These are phyloP conservation scores for Lerema accius DNA, from an alignment of 1,140 invertebrate genomes.

Conservation along the genomic window DNA sequence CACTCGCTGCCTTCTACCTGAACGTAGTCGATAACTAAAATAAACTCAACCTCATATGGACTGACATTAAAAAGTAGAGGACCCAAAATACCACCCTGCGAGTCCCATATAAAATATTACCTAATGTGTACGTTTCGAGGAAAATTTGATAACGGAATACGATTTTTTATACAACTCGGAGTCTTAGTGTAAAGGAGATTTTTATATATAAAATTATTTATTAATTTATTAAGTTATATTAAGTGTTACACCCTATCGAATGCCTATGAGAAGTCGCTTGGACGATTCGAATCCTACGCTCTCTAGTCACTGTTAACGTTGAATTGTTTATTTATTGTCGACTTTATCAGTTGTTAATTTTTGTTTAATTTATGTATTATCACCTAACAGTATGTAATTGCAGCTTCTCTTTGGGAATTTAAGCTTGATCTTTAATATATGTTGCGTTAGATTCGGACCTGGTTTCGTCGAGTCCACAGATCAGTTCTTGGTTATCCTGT, in stretches of 20 bases:
- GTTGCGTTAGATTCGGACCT: slow-evolving; percentile 47
- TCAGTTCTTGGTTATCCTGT: slow-evolving; percentile 44
- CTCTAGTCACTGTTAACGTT: slow-evolving; percentile 76
- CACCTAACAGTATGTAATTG: slow-evolving; percentile 65
- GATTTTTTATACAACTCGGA: slow-evolving; percentile 77
- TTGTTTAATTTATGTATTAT: slow-evolving; percentile 60
- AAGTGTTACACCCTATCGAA: slow-evolving; percentile 79
- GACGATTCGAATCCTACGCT: slow-evolving; percentile 50
- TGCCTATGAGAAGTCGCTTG: slow-evolving; percentile 68
- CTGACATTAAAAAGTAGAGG: slow-evolving; percentile 51
- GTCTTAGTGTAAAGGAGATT: slow-evolving; percentile 73
- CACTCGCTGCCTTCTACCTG: slow-evolving; percentile 92
- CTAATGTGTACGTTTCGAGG: slow-evolving; percentile 20
- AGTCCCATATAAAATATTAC: slow-evolving; percentile 38
- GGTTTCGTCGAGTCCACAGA: slow-evolving; percentile 36
- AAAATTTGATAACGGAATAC: slow-evolving; percentile 56
- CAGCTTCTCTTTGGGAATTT: slow-evolving; percentile 67
- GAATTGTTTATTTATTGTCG: slow-evolving; percentile 68
- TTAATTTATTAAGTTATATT: slow-evolving; percentile 76
- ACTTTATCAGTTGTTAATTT: slow-evolving; percentile 61
- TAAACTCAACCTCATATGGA: slow-evolving; percentile 41
- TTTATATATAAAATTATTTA: slow-evolving; percentile 71
- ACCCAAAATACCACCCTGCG: slow-evolving; percentile 51
- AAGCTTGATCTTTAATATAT: slow-evolving; percentile 74
- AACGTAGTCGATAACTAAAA: slow-evolving; percentile 86